Evolutionary conservation across 2,797 vertebrate genomes (phyloP), one percentile per base, ranked within the genome.

Genomic region (Amphiprion clarkii): DNA sequence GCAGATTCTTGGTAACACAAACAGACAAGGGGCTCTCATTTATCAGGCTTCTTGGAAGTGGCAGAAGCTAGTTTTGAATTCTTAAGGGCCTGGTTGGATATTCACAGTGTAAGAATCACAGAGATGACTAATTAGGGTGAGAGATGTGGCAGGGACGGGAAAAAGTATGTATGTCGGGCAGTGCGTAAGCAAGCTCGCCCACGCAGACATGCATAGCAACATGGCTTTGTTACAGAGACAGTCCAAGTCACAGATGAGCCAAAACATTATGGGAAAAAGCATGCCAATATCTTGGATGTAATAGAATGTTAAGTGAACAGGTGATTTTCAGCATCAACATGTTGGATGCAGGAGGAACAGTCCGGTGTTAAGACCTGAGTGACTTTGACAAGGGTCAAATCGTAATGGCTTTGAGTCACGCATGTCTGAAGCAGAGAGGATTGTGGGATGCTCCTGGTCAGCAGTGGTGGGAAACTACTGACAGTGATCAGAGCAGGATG

Each of bases 101-200:
- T 63, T 79, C 40, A 23, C 63, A 70, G 80, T 52, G 69, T 84
- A 73, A 82, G 73, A 84, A 75, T 78, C 61, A 48, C 36, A 49
- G 63, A 82, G 71, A 77, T 64, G 79, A 87, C 82, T 88, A 89
- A 93, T 89, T 87, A 87, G 80, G 66, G 59, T 55, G 78, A 81
- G 79, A 66, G 70, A 88, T 74, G 76, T 74, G 75, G 55, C 66
- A 14, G 36, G 13, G 65, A 67, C 21, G 21, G 53, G 10, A 54
- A 59, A 75, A 63, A 52, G 33, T 27, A 73, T 65, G 59, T 14
- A 63, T 29, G 60, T 51, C 23, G 8, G 25, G 31, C 72, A 55
- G 55, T 56, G 76, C 13, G 4, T 33, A 66, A 67, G 67, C 58
- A 66, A 64, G 5, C 51, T 42, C 57, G 31, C 68, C 53, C 83